Evolutionary conservation across 1,140 invertebrate species (phyloP), one percentile per base, ranked within the genome.

Genomic region (Listronotus oregonensis): DNA sequence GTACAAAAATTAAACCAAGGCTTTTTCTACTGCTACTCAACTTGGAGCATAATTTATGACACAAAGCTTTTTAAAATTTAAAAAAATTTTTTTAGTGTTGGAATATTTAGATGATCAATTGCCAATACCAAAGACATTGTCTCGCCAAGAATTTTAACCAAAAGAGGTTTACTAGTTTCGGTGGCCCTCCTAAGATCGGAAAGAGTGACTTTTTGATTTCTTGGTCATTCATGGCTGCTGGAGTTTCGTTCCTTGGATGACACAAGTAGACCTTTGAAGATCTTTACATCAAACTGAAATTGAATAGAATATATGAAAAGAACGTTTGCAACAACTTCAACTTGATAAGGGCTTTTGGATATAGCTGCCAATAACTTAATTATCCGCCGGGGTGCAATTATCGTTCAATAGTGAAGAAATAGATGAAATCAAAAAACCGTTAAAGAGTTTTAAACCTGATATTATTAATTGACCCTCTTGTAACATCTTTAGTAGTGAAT

Each of bases 281-380:
- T 42, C 39, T 42, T 42, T 42, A 42, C 39, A 42, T 42, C 39
- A 42, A 42, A 42, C 39, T 42, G 39, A 42, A 42, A 42, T 42
- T 42, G 39, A 42, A 14, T 42, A 42, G 39, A 42, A 11, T 42
- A 42, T 42, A 42, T 42, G 39, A 39, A 42, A 14, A 27, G 39
- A 42, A 42, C 39, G 39, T 2, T 42, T 42, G 39, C 39, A 42
- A 42, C 39, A 42, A 14, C 39, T 42, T 42, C 39, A 42, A 14
- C 39, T 42, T 42, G 39, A 42, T 42, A 42, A 42, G 39, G 7
- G 7, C 39, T 42, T 42, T 42, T 42, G 39, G 39, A 42, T 42
- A 42, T 42, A 42, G 39, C 39, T 42, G 39, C 39, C 7, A 42
- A 42, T 2, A 42, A 42, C 39, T 42, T 42, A 42, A 42, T 42